Evolutionary conservation across 2,113 vertebrate genomes (phyloP), one percentile per base, ranked within the genome.

Genomic region (Trematocara unimaculatum): DNA sequence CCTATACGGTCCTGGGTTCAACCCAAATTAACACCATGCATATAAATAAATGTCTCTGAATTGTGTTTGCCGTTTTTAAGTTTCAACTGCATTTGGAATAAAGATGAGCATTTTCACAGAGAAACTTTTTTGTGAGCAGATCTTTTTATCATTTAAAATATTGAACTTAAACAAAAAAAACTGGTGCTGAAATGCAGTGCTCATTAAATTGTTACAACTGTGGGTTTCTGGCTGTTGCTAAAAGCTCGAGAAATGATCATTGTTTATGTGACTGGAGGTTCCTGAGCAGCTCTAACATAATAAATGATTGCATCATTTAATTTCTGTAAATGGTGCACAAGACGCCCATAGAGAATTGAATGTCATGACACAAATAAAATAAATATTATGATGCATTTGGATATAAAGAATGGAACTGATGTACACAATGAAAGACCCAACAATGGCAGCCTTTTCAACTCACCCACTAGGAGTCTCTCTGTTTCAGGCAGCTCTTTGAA

Each of bases 391-490:
- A 74, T 31, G 70, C 8, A 26, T 29, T 74, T 74, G 23, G 45
- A 49, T 29, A 8, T 77, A 49, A 77, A 18, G 26, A 77, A 77
- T 8, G 26, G 42, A 47, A 77, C 45, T 31, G 70, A 29, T 77
- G 42, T 29, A 49, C 8, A 18, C 26, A 77, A 18, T 3, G 9
- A 42, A 45, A 45, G 38, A 72, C 40, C n/a, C 40, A 72, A 45
- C 67, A 77, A n/a, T 11, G 17, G 3, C 12, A 47, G 12, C 13
- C 42, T 58, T 47, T 33, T 12, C 20, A 77, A 88, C 97, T 97
- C 95, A 99, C 98, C 98, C 89, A 97, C 95, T 92, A 99, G 92
- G 17, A 99, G 96, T 87, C 88, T 97, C 93, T 99, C 98, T 0
- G 97, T 95, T 80, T 97, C 97, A 3, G 97, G 97, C 13, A 98